phyloP scores from a whole-genome alignment of 2,113 vertebrate species.

The Poecile atricapillus region DNA sequence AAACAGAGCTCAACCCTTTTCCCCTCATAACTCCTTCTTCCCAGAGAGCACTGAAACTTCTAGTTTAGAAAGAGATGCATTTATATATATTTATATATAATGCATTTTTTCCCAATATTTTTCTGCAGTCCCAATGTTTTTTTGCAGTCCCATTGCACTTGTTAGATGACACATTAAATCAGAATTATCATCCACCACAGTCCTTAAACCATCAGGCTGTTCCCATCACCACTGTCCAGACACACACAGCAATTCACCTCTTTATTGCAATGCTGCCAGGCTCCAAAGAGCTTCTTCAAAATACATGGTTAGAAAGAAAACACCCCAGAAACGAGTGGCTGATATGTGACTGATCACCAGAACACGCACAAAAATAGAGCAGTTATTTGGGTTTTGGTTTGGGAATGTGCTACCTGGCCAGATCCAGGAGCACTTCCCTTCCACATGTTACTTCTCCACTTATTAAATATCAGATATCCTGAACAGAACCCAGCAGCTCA shows the following conservation, averaged over 20 bases:
- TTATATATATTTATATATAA: neutral
- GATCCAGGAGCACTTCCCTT: neutral
- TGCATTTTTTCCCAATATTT: neutral
- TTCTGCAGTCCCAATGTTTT: neutral
- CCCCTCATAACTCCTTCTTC: neutral
- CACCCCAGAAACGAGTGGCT: neutral
- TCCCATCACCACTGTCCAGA: neutral
- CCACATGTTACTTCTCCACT: neutral
- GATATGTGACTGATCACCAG: neutral
- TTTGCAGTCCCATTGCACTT: neutral
- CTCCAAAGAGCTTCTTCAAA: neutral
- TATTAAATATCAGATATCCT: neutral
- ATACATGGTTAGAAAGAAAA: neutral
- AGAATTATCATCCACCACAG: neutral
- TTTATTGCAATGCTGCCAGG: accelerated
- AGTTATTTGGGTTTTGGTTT: neutral
- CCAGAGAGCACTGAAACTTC: neutral
- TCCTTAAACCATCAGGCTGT: neutral
- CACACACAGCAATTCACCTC: neutral
- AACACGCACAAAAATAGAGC: neutral
- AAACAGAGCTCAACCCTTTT: neutral
- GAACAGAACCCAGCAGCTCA: neutral
- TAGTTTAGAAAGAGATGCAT: neutral
- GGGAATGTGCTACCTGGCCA: neutral
- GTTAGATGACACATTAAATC: neutral